phyloP scores from a whole-genome alignment of 2,888 invertebrate species.

The Ariolimax columbianus region DNA sequence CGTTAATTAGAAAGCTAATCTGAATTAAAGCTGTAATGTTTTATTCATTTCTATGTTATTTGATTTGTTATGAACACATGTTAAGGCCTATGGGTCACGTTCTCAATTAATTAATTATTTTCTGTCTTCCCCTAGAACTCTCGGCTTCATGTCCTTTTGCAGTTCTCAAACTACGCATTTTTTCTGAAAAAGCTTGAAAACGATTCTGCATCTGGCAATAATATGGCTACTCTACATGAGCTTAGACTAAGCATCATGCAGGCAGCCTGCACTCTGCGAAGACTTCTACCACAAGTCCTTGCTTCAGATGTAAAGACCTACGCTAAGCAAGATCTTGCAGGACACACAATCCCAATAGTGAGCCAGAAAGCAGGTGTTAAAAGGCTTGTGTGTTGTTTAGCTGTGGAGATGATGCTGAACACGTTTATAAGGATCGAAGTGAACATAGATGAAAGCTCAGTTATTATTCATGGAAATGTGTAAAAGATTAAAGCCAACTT shows the following conservation, averaged over 20 bases:
- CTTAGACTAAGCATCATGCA: background rate
- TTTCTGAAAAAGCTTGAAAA: conserved; percentile 10
- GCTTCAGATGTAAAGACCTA: background rate
- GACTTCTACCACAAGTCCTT: background rate
- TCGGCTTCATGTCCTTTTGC: background rate
- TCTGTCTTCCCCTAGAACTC: background rate
- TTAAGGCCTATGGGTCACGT: no score
- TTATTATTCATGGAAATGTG: background rate
- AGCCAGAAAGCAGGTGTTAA: background rate
- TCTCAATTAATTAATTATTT: background rate
- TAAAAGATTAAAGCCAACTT: no score
- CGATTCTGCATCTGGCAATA: background rate
- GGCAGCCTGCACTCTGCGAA: conserved; percentile 7
- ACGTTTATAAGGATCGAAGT: background rate
- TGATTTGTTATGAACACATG: no score
- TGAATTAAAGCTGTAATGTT: background rate
- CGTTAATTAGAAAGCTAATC: no score
- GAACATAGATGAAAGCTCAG: no score
- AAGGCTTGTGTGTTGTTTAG: background rate
- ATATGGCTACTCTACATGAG: background rate
- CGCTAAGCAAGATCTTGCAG: background rate
- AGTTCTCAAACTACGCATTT: background rate
- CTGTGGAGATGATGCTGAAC: background rate
- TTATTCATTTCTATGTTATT: background rate
- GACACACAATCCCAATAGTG: background rate